Conservation (phyloP, 2,113 vertebrate species). For the Spheniscus mendiculus region DNA sequence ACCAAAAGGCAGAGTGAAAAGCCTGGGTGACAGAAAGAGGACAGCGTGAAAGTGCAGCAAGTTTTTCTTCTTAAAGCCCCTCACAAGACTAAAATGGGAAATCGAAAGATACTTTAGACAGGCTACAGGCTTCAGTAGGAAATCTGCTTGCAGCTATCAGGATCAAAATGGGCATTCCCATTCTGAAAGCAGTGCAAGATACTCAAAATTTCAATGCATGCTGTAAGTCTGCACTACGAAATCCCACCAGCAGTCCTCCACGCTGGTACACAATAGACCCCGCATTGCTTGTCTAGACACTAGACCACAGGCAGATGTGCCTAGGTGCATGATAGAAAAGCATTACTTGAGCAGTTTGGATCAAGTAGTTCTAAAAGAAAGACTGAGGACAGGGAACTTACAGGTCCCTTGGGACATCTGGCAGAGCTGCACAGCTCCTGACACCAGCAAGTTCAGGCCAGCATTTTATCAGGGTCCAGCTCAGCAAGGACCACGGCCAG, state of each 20-base stretch:
- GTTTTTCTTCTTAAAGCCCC: neutral
- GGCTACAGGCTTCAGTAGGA: neutral
- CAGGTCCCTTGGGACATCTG: neutral
- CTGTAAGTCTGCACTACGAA: neutral
- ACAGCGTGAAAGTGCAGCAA: neutral
- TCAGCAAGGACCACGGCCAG: accelerated
- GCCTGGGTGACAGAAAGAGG: neutral
- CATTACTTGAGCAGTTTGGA: neutral
- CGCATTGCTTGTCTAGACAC: no score
- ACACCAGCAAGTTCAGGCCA: neutral
- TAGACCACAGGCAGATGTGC: neutral
- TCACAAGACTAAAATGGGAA: neutral
- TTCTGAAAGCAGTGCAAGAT: neutral
- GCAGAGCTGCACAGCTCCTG: neutral
- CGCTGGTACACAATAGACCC: accelerated
- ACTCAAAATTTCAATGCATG: accelerated
- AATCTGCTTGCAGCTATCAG: neutral
- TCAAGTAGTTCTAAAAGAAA: neutral
- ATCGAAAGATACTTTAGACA: neutral
- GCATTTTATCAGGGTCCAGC: neutral
- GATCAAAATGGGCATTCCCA: neutral
- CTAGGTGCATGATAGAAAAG: neutral
- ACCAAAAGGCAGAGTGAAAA: neutral
- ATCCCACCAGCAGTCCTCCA: neutral
- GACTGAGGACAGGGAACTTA: neutral